Base-by-base conservation (phyloP, 2,797 vertebrate genomes). In the Salmo trutta region DNA sequence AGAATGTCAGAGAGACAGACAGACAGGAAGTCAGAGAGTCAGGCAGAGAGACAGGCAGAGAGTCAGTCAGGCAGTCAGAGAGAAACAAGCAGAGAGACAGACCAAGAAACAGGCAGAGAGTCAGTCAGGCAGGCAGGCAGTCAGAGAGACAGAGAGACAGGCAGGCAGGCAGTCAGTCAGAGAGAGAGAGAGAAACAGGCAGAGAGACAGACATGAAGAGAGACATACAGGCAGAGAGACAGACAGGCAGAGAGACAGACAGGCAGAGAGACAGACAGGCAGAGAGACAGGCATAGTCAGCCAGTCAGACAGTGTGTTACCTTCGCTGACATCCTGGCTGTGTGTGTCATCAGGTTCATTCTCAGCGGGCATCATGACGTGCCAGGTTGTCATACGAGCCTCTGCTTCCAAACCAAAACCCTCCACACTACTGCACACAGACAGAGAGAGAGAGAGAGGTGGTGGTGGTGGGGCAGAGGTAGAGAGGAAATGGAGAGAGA, bases 321-420 rank as follows among this genome's bases (percentile, higher is more conserved):
- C 98, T 95, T 99, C 98, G 21, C 98, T 97, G 83, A 97, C 94
- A 81, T 99, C 98, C 72, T 98, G 97, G 90, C 89, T 97, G 91
- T 97, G 97, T 6, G 93, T 88, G 17, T 94, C 85, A 73, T 98
- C 97, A 0, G 95, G 86, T 53, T 98, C 97, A 8, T 96, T 96
- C 85, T 99, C 98, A 0, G 96, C 89, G 7, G 97, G 95, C 77
- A 99, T 97, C 95, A 98, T 98, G 56, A 99, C 95, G 76, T 99
- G 98, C 98, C 98, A 99, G 33, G 98, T 99, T 4, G 98, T 99
- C 98, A 99, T 99, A 81, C 98, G 94, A 74, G 98, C 97, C 93
- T 99, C 98, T 16, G 98, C 97, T 92, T 99, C 98, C 91, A 99
- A 89, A 76, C 98, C 98, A 81, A 99, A 99, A 17, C 98, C 98